phyloP scores from a whole-genome alignment of 2,888 invertebrate species.

The Augiades crinisus region DNA sequence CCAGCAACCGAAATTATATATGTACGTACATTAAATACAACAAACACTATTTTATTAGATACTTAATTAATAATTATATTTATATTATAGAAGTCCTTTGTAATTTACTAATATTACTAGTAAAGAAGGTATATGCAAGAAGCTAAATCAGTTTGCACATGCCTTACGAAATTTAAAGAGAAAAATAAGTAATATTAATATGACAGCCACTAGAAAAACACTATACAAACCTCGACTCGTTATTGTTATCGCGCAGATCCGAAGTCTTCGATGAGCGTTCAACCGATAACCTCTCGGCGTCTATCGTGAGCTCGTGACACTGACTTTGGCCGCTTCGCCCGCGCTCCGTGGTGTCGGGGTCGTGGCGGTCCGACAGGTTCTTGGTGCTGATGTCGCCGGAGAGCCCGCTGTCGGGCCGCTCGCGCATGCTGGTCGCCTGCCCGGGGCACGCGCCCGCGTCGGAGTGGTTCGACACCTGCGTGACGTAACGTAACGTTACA shows the following conservation, averaged over 20 bases:
- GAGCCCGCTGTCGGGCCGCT: constrained; percentile 95
- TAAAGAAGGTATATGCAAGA: no score
- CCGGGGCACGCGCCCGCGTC: constrained; percentile 98
- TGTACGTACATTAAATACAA: no score
- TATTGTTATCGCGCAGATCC: constrained; percentile 94
- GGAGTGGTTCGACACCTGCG: constrained; percentile 98
- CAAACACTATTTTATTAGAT: no score
- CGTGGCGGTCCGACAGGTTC: constrained; percentile 95
- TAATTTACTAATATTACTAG: no score
- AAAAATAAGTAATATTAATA: no score
- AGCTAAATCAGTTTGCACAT: no score
- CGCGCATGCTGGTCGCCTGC: constrained; percentile 94
- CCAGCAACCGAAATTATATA: no score
- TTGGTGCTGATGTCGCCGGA: constrained; percentile 96
- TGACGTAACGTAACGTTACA: no score
- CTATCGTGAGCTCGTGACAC: constrained; percentile 96
- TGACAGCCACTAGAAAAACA: no score
- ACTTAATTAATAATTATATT: no score
- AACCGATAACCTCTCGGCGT: constrained; percentile 95
- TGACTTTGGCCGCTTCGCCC: constrained; percentile 92
- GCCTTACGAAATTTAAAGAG: no score
- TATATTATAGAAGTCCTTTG: no score
- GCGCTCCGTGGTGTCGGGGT: constrained; percentile 95
- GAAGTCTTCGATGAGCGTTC: constrained; percentile 97
- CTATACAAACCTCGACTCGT: constrained; percentile 87